Conservation (phyloP, 2,113 vertebrate species). For the Hirundichthys speculiger region DNA sequence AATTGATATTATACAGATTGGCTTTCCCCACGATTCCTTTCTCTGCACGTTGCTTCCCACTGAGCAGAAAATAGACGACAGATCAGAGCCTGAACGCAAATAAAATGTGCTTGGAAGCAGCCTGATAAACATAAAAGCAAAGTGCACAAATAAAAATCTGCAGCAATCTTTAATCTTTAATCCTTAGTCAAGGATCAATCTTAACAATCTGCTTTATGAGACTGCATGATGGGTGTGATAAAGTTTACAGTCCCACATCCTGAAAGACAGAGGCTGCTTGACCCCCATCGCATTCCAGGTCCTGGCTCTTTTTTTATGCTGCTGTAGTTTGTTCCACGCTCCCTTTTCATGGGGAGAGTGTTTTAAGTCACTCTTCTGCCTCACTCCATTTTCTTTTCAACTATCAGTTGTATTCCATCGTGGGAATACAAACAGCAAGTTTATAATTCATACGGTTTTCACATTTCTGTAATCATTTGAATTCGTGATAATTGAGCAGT, state of each 20-base stretch:
- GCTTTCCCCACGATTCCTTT: constrained; percentile 1
- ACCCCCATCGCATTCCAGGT: constrained; percentile 54
- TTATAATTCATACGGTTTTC: constrained; percentile 1
- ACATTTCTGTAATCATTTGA: neutral
- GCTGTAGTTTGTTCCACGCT: constrained; percentile 47
- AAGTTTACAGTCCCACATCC: constrained; percentile 52
- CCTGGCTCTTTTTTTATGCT: constrained; percentile 22
- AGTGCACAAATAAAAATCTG: constrained; percentile 50
- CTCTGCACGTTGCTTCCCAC: neutral
- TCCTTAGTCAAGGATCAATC: constrained; percentile 49
- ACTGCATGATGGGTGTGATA: constrained; percentile 32
- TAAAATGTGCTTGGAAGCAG: constrained; percentile 21
- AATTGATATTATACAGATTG: constrained; percentile 24
- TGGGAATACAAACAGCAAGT: neutral
- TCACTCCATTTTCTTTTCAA: constrained; percentile 55
- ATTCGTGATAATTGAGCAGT: neutral
- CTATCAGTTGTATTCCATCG: neutral
- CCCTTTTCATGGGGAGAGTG: constrained; percentile 62
- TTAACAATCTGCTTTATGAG: constrained; percentile 61
- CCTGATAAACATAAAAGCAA: constrained; percentile 46
- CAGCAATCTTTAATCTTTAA: constrained; percentile 50
- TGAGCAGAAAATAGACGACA: constrained; percentile 25
- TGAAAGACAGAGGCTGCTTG: constrained; percentile 32
- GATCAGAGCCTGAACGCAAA: constrained; percentile 33
- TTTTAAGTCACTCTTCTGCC: constrained; percentile 50